Evolutionary conservation across 2,888 invertebrate species (phyloP).

Genomic region (Epinotia ramella): DNA sequence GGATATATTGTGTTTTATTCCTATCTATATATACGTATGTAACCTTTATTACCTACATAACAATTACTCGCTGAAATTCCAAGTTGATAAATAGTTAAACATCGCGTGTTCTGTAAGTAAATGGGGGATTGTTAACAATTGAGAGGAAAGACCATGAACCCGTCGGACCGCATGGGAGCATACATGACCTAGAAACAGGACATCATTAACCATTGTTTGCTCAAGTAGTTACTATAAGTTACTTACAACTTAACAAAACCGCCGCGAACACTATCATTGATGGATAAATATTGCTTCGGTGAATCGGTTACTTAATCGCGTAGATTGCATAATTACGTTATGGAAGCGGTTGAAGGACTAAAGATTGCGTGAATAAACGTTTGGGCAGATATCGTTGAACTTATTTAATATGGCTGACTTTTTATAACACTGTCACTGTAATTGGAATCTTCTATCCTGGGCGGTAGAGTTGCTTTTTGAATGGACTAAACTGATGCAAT

Average conservation of each 20-base stretch:
- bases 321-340: slow-evolving; percentile 34
- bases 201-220: slow-evolving; percentile 47
- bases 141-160: slow-evolving; percentile 27
- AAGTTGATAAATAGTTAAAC: too few species aligned
- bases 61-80: too few species aligned
- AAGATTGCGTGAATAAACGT: slow-evolving; percentile 27
- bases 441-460: too few species aligned
- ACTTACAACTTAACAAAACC: neutral
- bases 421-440: too few species aligned
- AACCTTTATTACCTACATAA: too few species aligned
- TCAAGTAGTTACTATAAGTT: neutral
- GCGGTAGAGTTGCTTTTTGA: too few species aligned
- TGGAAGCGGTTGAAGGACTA: slow-evolving; percentile 38
- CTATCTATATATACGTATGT: too few species aligned
- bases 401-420: too few species aligned
- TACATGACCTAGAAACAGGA: slow-evolving; percentile 50
- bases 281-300: neutral
- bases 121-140: neutral
- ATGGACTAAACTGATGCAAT: too few species aligned
- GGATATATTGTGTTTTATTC: too few species aligned
- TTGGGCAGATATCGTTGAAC: neutral
- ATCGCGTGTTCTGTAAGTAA: neutral
- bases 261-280: neutral
- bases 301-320: slow-evolving; percentile 26
- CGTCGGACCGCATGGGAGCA: slow-evolving; percentile 48